Conservation (phyloP, 2,797 vertebrate genomes). For the Alfaro cultratus region DNA sequence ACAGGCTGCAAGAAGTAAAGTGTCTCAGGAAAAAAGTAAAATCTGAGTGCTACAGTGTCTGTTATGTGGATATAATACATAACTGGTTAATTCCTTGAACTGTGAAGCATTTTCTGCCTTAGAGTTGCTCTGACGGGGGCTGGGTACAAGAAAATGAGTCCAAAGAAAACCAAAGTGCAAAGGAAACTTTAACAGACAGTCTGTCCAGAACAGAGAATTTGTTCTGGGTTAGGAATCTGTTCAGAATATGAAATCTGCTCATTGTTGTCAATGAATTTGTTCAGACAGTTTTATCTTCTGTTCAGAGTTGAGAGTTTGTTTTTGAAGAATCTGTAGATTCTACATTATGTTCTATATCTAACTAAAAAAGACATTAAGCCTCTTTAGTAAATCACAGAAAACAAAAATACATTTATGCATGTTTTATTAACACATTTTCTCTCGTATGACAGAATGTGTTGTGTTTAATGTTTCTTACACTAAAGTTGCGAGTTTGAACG, state of each 20-base stretch:
- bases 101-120: not conserved
- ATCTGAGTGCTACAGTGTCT: not conserved
- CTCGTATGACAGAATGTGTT: not conserved
- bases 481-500: constrained; percentile 45
- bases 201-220: not conserved
- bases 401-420: not conserved
- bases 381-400: not conserved
- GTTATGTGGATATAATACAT: not conserved
- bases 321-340: not conserved
- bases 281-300: not conserved
- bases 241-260: not conserved
- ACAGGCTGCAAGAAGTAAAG: not conserved
- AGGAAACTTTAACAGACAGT: not conserved
- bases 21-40: not conserved
- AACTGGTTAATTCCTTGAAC: not conserved
- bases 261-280: not conserved
- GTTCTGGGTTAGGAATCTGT: not conserved
- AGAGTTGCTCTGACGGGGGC: not conserved
- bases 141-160: not conserved
- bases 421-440: not conserved
- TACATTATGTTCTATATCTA: not conserved
- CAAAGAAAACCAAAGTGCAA: not conserved
- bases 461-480: constrained; percentile 13
- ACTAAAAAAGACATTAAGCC: not conserved
- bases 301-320: not conserved